Conservation (phyloP, 2,113 vertebrate species). For the Cololabis saira region DNA sequence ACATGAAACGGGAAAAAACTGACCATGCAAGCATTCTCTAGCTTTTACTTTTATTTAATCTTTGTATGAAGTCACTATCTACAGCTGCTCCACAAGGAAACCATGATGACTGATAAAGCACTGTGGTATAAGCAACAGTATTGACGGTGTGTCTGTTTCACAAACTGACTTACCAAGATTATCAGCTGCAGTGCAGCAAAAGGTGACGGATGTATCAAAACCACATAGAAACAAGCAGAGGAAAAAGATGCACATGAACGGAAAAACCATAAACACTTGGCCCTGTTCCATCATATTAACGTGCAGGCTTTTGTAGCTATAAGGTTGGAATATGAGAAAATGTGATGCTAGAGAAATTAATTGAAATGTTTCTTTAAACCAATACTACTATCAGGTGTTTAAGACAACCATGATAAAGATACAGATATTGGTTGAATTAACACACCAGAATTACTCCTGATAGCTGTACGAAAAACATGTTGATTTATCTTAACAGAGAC, state of each 20-base stretch:
- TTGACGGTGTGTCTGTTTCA: constrained; percentile 36
- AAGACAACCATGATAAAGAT: too few relatives aligned
- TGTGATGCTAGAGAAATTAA: neutral
- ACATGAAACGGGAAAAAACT: neutral
- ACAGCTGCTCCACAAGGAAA: constrained; percentile 16
- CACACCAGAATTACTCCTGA: too few relatives aligned
- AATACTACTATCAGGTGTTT: too few relatives aligned
- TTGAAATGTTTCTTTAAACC: too few relatives aligned
- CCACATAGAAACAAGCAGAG: constrained; percentile 62
- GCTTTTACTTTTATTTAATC: neutral
- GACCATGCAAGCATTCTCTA: constrained; percentile 15
- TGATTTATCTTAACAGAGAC: too few relatives aligned
- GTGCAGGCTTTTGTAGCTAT: constrained; percentile 1
- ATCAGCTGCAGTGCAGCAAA: constrained; percentile 76
- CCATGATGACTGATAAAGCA: constrained; percentile 23
- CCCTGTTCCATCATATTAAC: constrained; percentile 33
- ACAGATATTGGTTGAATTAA: too few relatives aligned
- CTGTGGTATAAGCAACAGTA: constrained; percentile 9
- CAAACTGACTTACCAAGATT: constrained; percentile 76
- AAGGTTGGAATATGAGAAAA: neutral
- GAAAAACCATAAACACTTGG: constrained; percentile 40
- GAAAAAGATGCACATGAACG: constrained; percentile 66
- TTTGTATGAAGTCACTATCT: constrained; percentile 3
- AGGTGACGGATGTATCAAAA: constrained; percentile 56
- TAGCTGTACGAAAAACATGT: too few relatives aligned